These are phyloP conservation scores for Leucosticte australis DNA, from an alignment of 2,113 vertebrate genomes.

Conservation along the genomic window DNA sequence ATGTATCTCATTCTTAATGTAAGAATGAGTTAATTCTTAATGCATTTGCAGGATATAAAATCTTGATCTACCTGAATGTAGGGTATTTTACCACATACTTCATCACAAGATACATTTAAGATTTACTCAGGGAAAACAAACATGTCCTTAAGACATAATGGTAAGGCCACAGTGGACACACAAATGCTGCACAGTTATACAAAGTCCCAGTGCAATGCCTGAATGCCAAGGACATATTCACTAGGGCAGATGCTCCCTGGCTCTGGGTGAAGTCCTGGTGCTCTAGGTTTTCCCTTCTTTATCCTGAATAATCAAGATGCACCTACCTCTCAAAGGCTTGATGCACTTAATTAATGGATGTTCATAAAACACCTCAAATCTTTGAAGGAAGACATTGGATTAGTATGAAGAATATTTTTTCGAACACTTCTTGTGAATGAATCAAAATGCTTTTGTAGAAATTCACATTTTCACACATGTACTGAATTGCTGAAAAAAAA, in stretches of 20 bases:
- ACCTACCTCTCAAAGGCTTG: not conserved
- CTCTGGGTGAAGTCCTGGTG: not conserved
- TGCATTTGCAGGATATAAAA: not conserved
- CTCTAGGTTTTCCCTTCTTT: not conserved
- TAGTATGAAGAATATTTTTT: not conserved
- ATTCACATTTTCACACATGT: not conserved
- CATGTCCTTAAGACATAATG: fast-evolving
- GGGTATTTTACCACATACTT: not conserved
- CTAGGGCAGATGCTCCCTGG: not conserved
- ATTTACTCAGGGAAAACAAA: not conserved
- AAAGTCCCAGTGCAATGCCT: not conserved
- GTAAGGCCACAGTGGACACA: not conserved
- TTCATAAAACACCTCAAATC: not conserved
- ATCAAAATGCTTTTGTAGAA: not conserved
- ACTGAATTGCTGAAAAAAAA: not conserved
- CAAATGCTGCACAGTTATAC: not conserved
- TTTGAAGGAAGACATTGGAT: not conserved
- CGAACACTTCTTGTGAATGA: not conserved
- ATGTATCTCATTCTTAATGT: not conserved
- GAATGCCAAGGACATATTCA: not conserved
- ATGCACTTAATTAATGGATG: not conserved
- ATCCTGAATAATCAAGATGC: not conserved
- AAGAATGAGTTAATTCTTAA: not conserved
- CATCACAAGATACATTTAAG: not conserved
- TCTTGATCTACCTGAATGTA: not conserved